Evolutionary conservation across 2,113 vertebrate genomes (phyloP), one percentile per base, ranked within the genome.

Genomic region (Ochotona princeps): DNA sequence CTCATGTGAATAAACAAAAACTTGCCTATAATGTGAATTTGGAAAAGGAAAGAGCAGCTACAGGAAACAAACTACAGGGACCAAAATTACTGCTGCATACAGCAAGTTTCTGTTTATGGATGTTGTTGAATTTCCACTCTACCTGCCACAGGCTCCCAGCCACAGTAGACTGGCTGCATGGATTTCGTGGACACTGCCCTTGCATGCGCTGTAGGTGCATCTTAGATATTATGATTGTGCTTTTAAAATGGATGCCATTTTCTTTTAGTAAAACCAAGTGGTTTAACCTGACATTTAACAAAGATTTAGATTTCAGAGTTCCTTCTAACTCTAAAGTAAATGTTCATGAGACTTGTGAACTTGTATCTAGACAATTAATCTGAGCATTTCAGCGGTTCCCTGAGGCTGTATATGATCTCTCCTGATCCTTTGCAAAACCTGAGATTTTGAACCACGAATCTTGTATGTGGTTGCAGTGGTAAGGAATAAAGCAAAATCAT

Each of bases 331-430:
- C 57, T 79, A 89, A 51, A 91, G 84, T 84, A 95, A 97, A 95
- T 80, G 93, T 90, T 96, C 93, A 73, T 94, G 92, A 92, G 93
- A 96, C 90, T 96, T 86, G 76, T 85, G 93, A 97, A 97, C 76
- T 95, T 96, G 85, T 96, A 97, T 95, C 96, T 94, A 94, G 90
- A 97, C 95, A 97, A 97, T 96, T 97, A 97, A 97, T 97, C 88
- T 96, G 69, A 97, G 94, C 61, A 93, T 85, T 96, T 86, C 80
- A 92, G 80, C 44, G 96, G 94, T 80, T 98, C 90, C 90, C 95
- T 51, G 90, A 96, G 97, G 92, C 72, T 96, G 90, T 35, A 57
- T 93, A 90, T 96, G 94, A 93, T 97, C 94, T 94, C 87, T 93
- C 92, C 96, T 51, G 92, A 97, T 94, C 86, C 67, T 90, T 78